phyloP scores from a whole-genome alignment of 2,888 invertebrate species.

The Bugula neritina region DNA sequence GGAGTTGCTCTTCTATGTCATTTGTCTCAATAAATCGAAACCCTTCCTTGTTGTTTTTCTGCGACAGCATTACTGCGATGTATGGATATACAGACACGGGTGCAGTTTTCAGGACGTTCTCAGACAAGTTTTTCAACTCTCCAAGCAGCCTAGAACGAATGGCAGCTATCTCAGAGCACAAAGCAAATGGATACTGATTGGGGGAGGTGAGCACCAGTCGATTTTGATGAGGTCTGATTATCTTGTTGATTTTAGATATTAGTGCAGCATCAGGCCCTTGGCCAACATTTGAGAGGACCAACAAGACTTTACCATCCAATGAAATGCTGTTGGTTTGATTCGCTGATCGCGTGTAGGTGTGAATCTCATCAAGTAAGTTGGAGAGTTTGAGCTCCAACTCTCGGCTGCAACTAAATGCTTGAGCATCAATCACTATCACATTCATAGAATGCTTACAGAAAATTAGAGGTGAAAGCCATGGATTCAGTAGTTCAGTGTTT shows the following conservation, averaged over 20 bases:
- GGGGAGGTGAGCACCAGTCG: neutral
- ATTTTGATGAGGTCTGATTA: neutral
- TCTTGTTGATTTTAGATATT: neutral
- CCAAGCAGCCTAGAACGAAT: neutral
- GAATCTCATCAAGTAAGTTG: neutral
- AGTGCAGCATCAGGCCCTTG: neutral
- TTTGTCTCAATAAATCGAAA: neutral
- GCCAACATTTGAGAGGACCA: neutral
- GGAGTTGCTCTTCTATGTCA: neutral
- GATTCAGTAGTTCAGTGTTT: neutral
- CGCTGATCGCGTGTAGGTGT: neutral
- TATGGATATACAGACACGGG: neutral
- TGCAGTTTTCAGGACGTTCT: neutral
- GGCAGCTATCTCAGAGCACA: neutral
- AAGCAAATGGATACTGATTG: neutral
- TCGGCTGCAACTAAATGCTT: neutral
- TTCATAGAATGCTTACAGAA: neutral
- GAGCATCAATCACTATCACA: neutral
- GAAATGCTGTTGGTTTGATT: neutral
- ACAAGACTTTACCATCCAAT: neutral
- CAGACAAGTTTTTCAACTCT: neutral
- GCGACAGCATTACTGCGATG: constrained; percentile 7
- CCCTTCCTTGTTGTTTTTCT: neutral
- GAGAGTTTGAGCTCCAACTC: neutral
- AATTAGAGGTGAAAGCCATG: neutral